These are phyloP conservation scores for Eufriesea mexicana DNA, from an alignment of 1,140 invertebrate genomes.

Conservation along the genomic window DNA sequence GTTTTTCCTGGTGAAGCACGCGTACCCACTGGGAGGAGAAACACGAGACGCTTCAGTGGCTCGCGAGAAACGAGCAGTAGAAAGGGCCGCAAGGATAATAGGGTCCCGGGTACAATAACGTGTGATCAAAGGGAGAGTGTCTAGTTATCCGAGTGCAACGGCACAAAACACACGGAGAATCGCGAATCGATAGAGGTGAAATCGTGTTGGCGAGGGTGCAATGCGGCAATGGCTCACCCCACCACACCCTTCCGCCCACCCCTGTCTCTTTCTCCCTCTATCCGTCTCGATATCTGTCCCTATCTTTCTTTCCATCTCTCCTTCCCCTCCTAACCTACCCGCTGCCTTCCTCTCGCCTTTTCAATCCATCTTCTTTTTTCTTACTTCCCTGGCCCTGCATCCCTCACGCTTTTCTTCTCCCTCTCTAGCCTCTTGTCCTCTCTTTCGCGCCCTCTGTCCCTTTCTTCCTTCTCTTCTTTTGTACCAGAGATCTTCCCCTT, in stretches of 20 bases:
- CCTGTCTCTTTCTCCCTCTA: conserved; percentile 11
- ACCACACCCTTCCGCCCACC: conserved; percentile 17
- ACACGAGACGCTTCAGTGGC: conserved; percentile 11
- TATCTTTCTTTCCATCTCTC: conserved; percentile 44
- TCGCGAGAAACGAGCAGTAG: conserved; percentile 29
- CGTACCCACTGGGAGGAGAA: conserved; percentile 1
- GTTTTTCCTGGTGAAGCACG: conserved; percentile 10
- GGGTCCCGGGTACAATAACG: conserved; percentile 58
- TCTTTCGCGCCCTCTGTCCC: neutral
- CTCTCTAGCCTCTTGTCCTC: neutral
- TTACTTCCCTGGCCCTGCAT: neutral
- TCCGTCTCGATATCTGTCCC: conserved; percentile 46
- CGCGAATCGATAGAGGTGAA: conserved; percentile 73
- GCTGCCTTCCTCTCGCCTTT: neutral
- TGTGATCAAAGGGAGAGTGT: conserved; percentile 57
- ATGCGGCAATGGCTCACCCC: conserved; percentile 69
- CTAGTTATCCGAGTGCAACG: conserved; percentile 58
- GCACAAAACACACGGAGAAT: conserved; percentile 72
- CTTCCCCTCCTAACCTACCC: neutral
- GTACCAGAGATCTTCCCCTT: neutral
- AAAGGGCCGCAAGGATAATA: conserved; percentile 46
- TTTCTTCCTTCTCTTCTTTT: neutral
- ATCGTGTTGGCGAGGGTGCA: conserved; percentile 72
- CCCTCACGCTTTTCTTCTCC: neutral
- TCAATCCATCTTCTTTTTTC: neutral